These are phyloP conservation scores for Drosophila lowei DNA, from an alignment of 1,140 invertebrate species.

Conservation along the genomic window DNA sequence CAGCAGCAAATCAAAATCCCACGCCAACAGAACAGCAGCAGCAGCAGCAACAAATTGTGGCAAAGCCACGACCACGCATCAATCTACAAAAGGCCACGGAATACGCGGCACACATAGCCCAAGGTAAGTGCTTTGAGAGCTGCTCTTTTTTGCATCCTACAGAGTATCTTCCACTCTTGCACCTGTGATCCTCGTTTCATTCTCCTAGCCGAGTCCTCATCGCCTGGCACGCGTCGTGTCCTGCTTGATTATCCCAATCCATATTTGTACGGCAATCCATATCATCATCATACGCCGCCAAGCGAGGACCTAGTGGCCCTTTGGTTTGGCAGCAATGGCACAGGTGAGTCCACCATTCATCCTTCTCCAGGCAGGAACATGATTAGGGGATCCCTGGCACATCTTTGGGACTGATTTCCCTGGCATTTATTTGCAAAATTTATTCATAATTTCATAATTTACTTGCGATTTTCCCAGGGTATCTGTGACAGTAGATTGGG, in stretches of 20 bases:
- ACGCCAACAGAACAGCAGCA: constrained; percentile 35
- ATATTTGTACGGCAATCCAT: constrained; percentile 83
- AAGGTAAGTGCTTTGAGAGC: constrained; percentile 46
- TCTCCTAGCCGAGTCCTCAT: constrained; percentile 35
- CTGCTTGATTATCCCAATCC: constrained; percentile 82
- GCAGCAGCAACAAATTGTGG: constrained; percentile 38
- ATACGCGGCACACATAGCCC: constrained; percentile 78
- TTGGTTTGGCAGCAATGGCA: constrained; percentile 84
- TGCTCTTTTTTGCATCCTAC: not conserved
- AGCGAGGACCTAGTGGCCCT: constrained; percentile 84
- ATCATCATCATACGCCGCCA: constrained; percentile 83
- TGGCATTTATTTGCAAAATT: no score
- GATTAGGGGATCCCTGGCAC: no score
- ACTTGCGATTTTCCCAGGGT: constrained; percentile 37
- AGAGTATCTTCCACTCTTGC: not conserved
- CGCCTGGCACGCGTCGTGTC: constrained; percentile 77
- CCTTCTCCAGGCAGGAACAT: no score
- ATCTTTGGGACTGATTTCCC: no score
- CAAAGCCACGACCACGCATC: constrained; percentile 73
- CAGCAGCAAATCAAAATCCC: constrained; percentile 36
- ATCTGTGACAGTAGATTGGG: constrained; percentile 20
- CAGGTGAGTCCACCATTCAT: constrained; percentile 73
- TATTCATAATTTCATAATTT: no score
- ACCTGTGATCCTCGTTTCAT: constrained; percentile 6
- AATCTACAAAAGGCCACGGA: constrained; percentile 82